Base-by-base conservation (phyloP, 1,140 invertebrate species). In the Pseudobourletiella spinata region DNA sequence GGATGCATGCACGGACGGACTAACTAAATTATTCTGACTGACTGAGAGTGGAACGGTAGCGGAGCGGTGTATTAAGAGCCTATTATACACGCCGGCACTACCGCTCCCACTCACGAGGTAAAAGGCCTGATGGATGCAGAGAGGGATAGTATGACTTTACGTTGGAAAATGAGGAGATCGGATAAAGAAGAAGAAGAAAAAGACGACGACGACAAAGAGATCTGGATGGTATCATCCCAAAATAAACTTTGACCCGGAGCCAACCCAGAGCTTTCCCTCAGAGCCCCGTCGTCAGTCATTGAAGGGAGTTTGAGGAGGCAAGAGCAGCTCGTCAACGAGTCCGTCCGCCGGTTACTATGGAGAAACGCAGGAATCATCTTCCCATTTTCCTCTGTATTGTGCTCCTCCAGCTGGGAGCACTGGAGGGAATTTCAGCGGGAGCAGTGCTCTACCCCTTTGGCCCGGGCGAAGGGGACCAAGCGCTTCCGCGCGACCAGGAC, bases 181-280 rank as follows among this genome's bases (percentile, higher is more conserved):
- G 61, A 63, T 63, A 63, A 59, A 63, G 61, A 63, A 63, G n/a
- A n/a, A n/a, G n/a, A n/a, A n/a, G n/a, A n/a, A n/a, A n/a, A n/a
- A n/a, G n/a, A n/a, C n/a, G n/a, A n/a, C n/a, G n/a, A n/a, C n/a
- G 61, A 63, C 61, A 63, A 63, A 63, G 55, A 63, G 32, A 58
- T 59, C 39, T 59, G 30, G 46, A 35, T 62, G 48, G 64, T 61
- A 63, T 66, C 61, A 58, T 59, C 64, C 67, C 58, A 69, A 69
- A 69, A 69, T 69, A 69, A 66, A 69, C 64, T 69, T 69, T 69
- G 67, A 69, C 67, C 64, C 57, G 64, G 67, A 69, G 67, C 64
- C 67, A 66, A n/a, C n/a, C n/a, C n/a, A 69, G 48, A 66, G 46
- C n/a, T n/a, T n/a, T 59, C 51, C 62, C 57, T 43, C 25, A 50